Base-by-base conservation (phyloP, 2,113 vertebrate genomes). In the Paramormyrops kingsleyae region DNA sequence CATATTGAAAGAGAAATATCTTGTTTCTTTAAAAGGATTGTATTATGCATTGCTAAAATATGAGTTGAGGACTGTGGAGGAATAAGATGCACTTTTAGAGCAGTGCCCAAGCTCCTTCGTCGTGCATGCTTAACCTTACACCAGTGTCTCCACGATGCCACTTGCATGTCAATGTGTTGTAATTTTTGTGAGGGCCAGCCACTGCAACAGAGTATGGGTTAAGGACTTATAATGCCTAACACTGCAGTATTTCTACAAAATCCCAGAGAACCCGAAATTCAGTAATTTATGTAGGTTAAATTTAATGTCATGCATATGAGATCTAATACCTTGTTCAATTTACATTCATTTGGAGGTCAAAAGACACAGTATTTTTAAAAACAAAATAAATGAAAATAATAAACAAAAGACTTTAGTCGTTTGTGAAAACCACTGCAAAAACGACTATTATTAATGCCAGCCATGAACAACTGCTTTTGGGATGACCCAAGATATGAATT, bases 71-170 rank as follows among this genome's bases (percentile, higher is more conserved):
- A 87, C n/a, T 53, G 50, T 50, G 50, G 49, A 59, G 31, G 90
- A 62, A 89, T 74, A 86, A 49, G 90, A 50, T 90, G 77, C 31
- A 24, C 77, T 91, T 93, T 91, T 93, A 93, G 92, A 94, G 93
- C 93, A 93, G 93, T 92, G 94, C 92, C 93, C 94, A 93, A 95
- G 93, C 94, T 91, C 92, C 93, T 94, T 93, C 92, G 94, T 95
- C 94, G 95, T 90, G 93, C 94, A 94, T 94, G 94, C 95, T 95
- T 95, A 95, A 95, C 95, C 96, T 96, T 95, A 95, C 92, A 92
- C 94, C 94, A 94, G 94, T 87, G 92, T 92, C 92, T 91, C 92
- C 91, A 92, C 77, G 92, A 95, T 94, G 94, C 93, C 35, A 93
- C 95, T 94, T 95, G 95, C 94, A 96, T 96, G 94, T 94, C 94